Evolutionary conservation across 2,113 vertebrate genomes (phyloP), one percentile per base, ranked within the genome.

Genomic region (Calonectris borealis): DNA sequence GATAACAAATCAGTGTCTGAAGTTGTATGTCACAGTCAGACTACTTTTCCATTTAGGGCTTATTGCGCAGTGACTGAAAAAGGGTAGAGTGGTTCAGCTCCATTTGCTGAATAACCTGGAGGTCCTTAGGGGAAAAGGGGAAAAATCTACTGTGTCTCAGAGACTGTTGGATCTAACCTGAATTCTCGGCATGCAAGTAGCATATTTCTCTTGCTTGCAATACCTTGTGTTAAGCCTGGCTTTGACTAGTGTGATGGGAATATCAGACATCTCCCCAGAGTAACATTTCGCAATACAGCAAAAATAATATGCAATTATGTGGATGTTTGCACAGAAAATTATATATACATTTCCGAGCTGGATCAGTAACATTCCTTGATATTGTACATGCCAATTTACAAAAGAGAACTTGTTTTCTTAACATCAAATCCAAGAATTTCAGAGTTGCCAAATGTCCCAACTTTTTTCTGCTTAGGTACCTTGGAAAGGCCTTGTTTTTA

Each of bases 11-110:
- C 97, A 93, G 80, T 75, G 83, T 96, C 95, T 96, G 93, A 97
- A 97, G 94, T 64, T 90, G 57, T 72, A 73, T 95, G 95, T 83
- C 90, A 94, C 62, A 73, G 91, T 96, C 83, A 58, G 83, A 92
- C 88, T 94, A 51, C 87, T 97, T 97, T 98, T 96, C 92, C 86
- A 88, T 96, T 98, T 95, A 97, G 85, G 86, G 38, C 57, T 70
- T 96, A 76, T 95, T 94, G 94, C 46, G 26, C 79, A 90, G 48
- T 73, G 92, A 95, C 75, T 93, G 93, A 97, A 90, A 69, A 66
- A 96, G 58, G 75, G 89, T 76, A 72, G 76, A 95, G 57, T 79
- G 71, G 97, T 97, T 88, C 58, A 88, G 86, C 86, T 88, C 64
- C 73, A 88, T 68, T 96, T 86, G 85, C 95, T 97, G 93, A 91